Conservation (phyloP, 2,888 invertebrate species). For the Phortica magna region DNA sequence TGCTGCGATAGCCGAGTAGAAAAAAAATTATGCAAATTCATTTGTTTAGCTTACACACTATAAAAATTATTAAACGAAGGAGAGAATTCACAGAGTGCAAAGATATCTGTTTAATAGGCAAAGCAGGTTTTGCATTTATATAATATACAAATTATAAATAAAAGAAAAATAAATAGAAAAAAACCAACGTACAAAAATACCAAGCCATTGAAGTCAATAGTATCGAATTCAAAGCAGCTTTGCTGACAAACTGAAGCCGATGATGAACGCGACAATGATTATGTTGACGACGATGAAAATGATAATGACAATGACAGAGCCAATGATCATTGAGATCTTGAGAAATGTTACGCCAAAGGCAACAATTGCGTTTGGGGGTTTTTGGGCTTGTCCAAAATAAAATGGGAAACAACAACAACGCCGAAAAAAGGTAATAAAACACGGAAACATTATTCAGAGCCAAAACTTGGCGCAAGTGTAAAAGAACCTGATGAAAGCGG, state of each 20-base stretch:
- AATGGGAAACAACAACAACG: not conserved
- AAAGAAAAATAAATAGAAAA: not conserved
- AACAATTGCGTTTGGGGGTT: not conserved
- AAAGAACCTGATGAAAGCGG: not conserved
- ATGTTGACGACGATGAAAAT: not conserved
- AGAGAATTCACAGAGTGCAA: not conserved
- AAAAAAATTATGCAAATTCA: slow-evolving; percentile 36
- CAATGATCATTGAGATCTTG: not conserved
- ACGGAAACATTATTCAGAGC: slow-evolving; percentile 13
- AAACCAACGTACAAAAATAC: not conserved
- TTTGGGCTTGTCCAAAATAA: slow-evolving; percentile 16
- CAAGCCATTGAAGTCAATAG: not conserved
- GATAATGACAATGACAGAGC: not conserved
- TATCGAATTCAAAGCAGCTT: not conserved
- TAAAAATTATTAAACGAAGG: slow-evolving; percentile 22
- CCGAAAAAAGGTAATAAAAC: not conserved
- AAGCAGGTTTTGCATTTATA: slow-evolving; percentile 58
- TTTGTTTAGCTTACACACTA: slow-evolving; percentile 37
- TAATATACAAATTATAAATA: not conserved
- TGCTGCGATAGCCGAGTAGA: not conserved
- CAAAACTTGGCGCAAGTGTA: not conserved
- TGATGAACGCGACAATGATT: not conserved
- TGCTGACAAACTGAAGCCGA: not conserved
- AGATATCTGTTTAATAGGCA: slow-evolving; percentile 49
- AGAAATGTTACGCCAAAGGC: slow-evolving; percentile 10